Base-by-base conservation (phyloP, 2,113 vertebrate genomes). In the Poecilia latipinna region DNA sequence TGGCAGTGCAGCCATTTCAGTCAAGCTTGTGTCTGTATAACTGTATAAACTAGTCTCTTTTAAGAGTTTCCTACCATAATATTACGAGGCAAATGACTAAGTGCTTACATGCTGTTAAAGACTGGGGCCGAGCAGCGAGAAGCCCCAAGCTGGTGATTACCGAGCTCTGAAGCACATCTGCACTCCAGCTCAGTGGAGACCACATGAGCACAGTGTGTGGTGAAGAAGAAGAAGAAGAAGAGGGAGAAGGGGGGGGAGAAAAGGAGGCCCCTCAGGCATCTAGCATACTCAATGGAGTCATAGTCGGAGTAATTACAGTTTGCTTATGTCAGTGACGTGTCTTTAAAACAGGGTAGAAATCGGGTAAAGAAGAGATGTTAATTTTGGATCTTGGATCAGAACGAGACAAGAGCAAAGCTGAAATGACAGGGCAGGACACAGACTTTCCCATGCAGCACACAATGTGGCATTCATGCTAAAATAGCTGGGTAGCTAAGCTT, bases 41-140 rank as follows among this genome's bases (percentile, higher is more conserved):
- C 87, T 91, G 84, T 90, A 89, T 93, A 92, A 93, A 93, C 90
- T 79, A 81, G 71, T 77, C 89, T 84, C 87, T 92, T 92, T 94
- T 87, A 92, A 91, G 88, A 24, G 88, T 86, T 86, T 85, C 70
- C 87, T 87, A 92, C 88, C 87, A 80, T 94, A 84, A 87, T 83
- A 93, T 94, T 93, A 94, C 89, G 81, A 92, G 91, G 83, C 87
- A 91, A 93, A 94, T 94, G 91, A 93, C 89, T 92, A 91, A 93
- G 93, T 93, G 92, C 92, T 94, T 95, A 93, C 92, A 93, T 86
- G 91, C 90, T 90, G 90, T 91, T 93, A 93, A 93, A 90, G 91
- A 87, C 88, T 74, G 73, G 90, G 89, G 87, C 81, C 37, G 89
- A 93, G 90, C 79, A 28, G 89, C 61, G 86, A 93, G 90, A 92